Evolutionary conservation across 1,140 invertebrate genomes (phyloP).

Genomic region (Aphis gossypii): DNA sequence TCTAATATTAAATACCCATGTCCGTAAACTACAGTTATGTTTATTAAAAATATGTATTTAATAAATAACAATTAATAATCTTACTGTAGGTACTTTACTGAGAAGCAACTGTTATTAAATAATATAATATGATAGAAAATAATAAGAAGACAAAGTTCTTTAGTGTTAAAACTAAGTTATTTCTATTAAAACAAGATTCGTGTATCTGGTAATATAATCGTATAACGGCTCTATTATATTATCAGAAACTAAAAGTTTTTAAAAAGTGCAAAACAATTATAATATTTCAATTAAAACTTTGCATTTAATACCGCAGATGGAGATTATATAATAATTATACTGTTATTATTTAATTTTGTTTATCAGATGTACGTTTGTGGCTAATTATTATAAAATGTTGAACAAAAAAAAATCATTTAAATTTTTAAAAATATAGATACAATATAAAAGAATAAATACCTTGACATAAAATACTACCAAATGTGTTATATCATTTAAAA

Average conservation of each 20-base stretch:
- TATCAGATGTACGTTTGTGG: not conserved
- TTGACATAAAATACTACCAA: not conserved
- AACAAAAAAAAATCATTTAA: not conserved
- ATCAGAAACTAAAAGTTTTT: not conserved
- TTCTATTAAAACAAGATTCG: not conserved
- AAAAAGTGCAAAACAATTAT: not conserved
- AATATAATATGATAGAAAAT: not conserved
- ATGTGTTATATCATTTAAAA: not conserved
- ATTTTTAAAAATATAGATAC: not conserved
- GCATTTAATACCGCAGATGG: not conserved
- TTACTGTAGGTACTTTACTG: not conserved
- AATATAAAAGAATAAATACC: not conserved
- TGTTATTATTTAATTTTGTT: not conserved
- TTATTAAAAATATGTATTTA: not conserved
- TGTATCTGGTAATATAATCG: not conserved
- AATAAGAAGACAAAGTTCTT: not conserved
- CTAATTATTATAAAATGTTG: not conserved
- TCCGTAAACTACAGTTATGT: not conserved
- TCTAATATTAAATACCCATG: not conserved
- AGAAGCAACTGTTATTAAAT: not conserved
- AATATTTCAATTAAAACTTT: constrained; percentile 19
- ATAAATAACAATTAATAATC: not conserved
- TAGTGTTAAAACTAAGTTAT: not conserved
- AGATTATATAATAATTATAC: constrained; percentile 20
- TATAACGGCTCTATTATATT: not conserved